Evolutionary conservation across 2,888 invertebrate genomes (phyloP).

Genomic region (Tenthredo distinguenda): DNA sequence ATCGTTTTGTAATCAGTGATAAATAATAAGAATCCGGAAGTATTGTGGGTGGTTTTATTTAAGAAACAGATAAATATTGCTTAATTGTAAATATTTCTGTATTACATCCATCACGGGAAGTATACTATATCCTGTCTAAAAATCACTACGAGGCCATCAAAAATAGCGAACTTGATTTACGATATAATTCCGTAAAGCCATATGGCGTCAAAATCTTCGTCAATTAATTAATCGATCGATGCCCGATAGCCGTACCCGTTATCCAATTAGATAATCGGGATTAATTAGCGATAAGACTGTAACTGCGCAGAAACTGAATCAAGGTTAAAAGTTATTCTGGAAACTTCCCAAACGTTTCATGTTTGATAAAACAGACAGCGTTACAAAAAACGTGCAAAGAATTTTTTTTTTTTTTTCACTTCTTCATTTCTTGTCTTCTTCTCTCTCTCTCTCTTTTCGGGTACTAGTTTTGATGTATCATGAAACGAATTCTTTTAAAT

Average conservation of each 20-base stretch:
- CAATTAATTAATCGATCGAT: slow-evolving; percentile 35
- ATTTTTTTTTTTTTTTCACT: too few relatives aligned
- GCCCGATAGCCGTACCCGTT: slow-evolving; percentile 8
- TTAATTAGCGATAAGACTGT: slow-evolving; percentile 24
- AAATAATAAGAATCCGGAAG: not conserved
- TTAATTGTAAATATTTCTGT: too few relatives aligned
- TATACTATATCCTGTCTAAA: not conserved
- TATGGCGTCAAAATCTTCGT: slow-evolving; percentile 5
- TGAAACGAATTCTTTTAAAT: not conserved
- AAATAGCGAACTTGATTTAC: not conserved
- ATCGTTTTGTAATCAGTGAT: not conserved
- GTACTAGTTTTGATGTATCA: too few relatives aligned
- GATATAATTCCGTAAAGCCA: slow-evolving; percentile 25
- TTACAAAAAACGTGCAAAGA: not conserved
- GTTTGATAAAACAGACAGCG: not conserved
- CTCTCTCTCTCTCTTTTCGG: too few relatives aligned
- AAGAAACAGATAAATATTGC: too few relatives aligned
- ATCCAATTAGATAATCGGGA: slow-evolving; percentile 39
- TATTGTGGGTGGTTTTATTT: not conserved
- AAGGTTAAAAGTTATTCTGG: slow-evolving; percentile 6
- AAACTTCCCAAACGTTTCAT: not conserved
- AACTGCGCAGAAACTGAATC: slow-evolving; percentile 11
- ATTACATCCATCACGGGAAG: too few relatives aligned
- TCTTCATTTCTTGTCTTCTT: too few relatives aligned
- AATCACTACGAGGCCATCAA: not conserved